Percentiles rank a stretch among this genome's conserved stretches.
phyloP scores from a whole-genome alignment of 2,113 vertebrate species.

The Mixornis gularis region DNA sequence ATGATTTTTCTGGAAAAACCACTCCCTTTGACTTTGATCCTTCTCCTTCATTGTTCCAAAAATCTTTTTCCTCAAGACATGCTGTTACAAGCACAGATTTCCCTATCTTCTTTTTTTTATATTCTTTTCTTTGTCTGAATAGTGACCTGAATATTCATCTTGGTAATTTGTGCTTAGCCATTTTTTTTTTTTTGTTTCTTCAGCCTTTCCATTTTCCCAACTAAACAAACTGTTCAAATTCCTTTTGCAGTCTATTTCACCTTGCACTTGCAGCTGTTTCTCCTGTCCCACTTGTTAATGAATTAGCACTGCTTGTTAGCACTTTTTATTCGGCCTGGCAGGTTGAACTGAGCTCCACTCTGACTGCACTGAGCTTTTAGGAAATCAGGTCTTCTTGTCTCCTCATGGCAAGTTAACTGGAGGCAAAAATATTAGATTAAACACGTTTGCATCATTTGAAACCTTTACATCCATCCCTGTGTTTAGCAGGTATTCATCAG shows the following conservation, averaged over 20 bases:
- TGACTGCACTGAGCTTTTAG: neutral
- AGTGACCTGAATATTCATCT: neutral
- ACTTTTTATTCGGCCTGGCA: neutral
- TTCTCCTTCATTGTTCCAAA: neutral
- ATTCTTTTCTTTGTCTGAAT: neutral
- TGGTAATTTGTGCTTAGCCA: neutral
- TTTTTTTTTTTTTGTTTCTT: neutral
- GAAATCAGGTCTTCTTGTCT: neutral
- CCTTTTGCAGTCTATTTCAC: neutral
- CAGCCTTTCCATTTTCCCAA: neutral
- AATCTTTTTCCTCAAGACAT: neutral
- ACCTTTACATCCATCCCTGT: neutral
- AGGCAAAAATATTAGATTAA: neutral
- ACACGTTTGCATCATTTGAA: neutral
- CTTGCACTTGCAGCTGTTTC: neutral
- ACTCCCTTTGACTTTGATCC: neutral
- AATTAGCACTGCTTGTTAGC: neutral
- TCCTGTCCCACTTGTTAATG: neutral
- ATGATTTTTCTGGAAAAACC: neutral
- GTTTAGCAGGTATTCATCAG: neutral
- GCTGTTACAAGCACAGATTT: neutral
- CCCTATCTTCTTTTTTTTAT: neutral
- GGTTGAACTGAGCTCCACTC: neutral
- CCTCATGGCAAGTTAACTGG: neutral
- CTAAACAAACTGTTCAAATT: neutral